Evolutionary conservation across 2,888 invertebrate genomes (phyloP).

Genomic region (Eupithecia subfuscata): DNA sequence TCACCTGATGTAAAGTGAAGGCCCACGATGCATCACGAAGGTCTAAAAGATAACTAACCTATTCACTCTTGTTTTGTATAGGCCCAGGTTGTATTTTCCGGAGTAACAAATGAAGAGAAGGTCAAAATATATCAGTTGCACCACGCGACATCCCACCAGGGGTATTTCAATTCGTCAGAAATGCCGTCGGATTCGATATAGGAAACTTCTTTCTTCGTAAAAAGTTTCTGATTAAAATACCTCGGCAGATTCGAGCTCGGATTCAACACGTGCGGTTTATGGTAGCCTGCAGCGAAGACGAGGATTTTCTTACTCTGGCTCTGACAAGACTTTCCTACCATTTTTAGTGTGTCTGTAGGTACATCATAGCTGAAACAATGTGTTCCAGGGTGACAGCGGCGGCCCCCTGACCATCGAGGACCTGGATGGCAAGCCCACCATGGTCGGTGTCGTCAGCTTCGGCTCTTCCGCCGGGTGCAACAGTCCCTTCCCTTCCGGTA

Average conservation of each 20-base stretch:
- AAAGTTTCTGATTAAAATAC: too few species aligned
- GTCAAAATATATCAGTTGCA: neutral
- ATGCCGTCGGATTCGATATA: too few species aligned
- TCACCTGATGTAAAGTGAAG: too few species aligned
- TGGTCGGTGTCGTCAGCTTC: slow-evolving; percentile 74
- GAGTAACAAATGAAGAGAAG: too few species aligned
- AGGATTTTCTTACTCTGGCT: neutral
- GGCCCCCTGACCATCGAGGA: slow-evolving; percentile 66
- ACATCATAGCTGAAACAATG: neutral
- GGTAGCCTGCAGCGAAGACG: neutral
- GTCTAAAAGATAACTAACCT: too few species aligned
- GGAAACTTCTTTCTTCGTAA: too few species aligned
- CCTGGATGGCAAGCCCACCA: slow-evolving; percentile 61
- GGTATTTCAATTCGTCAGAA: too few species aligned
- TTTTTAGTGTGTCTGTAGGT: neutral
- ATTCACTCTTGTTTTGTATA: too few species aligned
- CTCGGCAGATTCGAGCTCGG: too few species aligned
- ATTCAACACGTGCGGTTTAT: neutral
- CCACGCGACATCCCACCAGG: neutral
- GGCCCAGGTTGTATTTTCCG: too few species aligned
- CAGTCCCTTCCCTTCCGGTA: slow-evolving; percentile 68
- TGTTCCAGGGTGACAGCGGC: slow-evolving; percentile 70
- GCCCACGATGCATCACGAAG: too few species aligned
- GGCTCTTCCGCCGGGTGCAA: slow-evolving; percentile 68
- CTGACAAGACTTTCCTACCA: neutral